phyloP scores from a whole-genome alignment of 2,113 vertebrate species.

The Notothenia coriiceps region DNA sequence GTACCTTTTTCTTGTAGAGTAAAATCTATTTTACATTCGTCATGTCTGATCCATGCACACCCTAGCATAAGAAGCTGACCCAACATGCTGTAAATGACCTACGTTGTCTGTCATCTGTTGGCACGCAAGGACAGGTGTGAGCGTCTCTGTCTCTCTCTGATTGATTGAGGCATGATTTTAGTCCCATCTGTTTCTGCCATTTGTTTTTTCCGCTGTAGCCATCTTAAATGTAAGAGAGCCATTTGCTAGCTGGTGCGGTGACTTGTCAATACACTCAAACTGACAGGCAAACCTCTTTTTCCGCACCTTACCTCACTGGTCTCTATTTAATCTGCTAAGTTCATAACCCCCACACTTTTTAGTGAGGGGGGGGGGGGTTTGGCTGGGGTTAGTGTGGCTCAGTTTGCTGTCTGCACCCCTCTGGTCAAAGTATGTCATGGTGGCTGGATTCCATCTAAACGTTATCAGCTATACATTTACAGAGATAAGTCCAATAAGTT shows the following conservation, averaged over 20 bases:
- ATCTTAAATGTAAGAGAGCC: constrained; percentile 14
- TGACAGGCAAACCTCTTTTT: constrained; percentile 28
- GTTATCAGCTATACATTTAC: constrained; percentile 4
- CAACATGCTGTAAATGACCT: constrained; percentile 57
- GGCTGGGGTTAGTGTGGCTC: constrained; percentile 34
- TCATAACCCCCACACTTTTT: constrained; percentile 7
- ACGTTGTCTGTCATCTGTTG: constrained; percentile 73
- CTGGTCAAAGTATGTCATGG: constrained; percentile 61
- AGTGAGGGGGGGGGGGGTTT: constrained; percentile 38
- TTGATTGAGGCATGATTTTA: constrained; percentile 62
- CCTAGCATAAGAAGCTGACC: constrained; percentile 17
- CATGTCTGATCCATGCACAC: constrained; percentile 15
- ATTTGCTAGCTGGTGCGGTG: constrained; percentile 10
- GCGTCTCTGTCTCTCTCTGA: constrained; percentile 14
- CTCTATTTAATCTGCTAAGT: constrained; percentile 30
- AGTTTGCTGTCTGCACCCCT: constrained; percentile 51
- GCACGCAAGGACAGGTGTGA: constrained; percentile 75
- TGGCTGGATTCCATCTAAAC: constrained; percentile 18
- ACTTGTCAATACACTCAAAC: constrained; percentile 46
- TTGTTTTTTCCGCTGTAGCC: constrained; percentile 38
- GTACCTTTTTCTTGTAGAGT: background rate
- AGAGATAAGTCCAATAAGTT: constrained; percentile 21
- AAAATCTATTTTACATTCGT: background rate
- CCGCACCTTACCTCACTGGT: background rate
- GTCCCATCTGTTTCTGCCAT: constrained; percentile 69